Evolutionary conservation across 2,888 invertebrate species (phyloP).

Genomic region (Perithous albicinctus): DNA sequence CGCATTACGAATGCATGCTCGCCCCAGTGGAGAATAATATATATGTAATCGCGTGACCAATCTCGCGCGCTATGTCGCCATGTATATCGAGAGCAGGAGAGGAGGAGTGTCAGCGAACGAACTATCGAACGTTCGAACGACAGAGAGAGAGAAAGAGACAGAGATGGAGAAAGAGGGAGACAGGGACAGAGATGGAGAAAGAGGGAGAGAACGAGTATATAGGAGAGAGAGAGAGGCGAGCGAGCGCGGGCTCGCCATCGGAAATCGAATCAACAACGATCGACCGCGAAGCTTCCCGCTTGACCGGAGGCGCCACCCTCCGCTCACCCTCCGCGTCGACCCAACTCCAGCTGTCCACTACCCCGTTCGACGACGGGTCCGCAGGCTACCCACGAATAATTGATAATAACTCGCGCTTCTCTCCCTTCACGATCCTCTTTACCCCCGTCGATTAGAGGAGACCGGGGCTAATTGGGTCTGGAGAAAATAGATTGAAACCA

Average conservation of each 20-base stretch:
- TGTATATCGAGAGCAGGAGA: too few species aligned
- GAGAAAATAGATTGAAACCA: too few species aligned
- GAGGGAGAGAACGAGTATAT: too few species aligned
- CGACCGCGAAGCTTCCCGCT: constrained; percentile 49
- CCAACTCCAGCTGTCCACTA: not conserved
- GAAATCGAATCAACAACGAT: constrained; percentile 59
- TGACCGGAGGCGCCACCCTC: constrained; percentile 41
- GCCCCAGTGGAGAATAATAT: constrained; percentile 1
- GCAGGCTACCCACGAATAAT: constrained; percentile 31
- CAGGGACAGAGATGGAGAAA: too few species aligned
- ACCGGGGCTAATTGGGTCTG: too few species aligned
- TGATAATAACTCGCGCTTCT: constrained; percentile 41
- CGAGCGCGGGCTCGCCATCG: constrained; percentile 35
- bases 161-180: too few species aligned
- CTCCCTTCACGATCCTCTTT: constrained; percentile 12
- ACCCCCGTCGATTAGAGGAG: not conserved
- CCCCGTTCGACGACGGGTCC: constrained; percentile 1
- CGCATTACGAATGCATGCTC: constrained; percentile 54
- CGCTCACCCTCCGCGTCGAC: not conserved
- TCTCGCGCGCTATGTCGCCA: constrained; percentile 41
- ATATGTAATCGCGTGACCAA: constrained; percentile 47
- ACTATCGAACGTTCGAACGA: constrained; percentile 2
- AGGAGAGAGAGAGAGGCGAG: constrained; percentile 10
- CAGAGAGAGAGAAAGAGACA: constrained; percentile 11
- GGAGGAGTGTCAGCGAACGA: constrained; percentile 11